These are phyloP conservation scores for Mizuhopecten yessoensis DNA, from an alignment of 1,140 invertebrate genomes.

Conservation along the genomic window DNA sequence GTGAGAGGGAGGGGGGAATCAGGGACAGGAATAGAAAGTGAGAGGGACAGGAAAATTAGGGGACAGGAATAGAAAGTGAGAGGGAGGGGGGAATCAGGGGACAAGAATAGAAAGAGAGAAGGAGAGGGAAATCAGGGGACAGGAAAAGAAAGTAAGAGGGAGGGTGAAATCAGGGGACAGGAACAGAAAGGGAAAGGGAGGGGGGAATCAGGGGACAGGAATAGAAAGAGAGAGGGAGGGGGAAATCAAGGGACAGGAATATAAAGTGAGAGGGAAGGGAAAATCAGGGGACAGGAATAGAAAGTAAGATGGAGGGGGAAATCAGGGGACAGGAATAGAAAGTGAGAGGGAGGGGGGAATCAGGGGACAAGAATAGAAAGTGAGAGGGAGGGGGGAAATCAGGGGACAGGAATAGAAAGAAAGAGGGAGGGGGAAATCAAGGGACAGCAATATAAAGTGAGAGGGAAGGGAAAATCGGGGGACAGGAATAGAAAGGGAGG, in stretches of 20 bases:
- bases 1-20: background rate
- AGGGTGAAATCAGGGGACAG: background rate
- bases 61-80: background rate
- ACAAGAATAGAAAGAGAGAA: background rate
- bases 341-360: background rate
- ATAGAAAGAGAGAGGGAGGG: background rate
- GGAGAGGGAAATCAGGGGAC: constrained; percentile 39
- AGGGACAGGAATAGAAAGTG: background rate
- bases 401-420: constrained; percentile 44
- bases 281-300: constrained; percentile 35
- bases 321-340: background rate
- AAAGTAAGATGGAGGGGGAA: background rate
- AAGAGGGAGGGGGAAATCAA: background rate
- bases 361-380: constrained; percentile 48
- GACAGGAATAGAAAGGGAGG: too few relatives aligned
- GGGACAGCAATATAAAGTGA: background rate
- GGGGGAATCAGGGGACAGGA: background rate
- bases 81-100: background rate
- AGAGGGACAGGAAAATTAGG: background rate
- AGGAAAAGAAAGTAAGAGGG: background rate
- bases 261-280: constrained; percentile 44
- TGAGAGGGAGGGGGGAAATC: constrained; percentile 25
- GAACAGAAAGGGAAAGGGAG: background rate
- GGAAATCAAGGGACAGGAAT: background rate
- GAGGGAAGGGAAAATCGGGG: background rate